These are phyloP conservation scores for Pilophorus perplexus DNA, from an alignment of 2,888 invertebrate species.

Conservation along the genomic window DNA sequence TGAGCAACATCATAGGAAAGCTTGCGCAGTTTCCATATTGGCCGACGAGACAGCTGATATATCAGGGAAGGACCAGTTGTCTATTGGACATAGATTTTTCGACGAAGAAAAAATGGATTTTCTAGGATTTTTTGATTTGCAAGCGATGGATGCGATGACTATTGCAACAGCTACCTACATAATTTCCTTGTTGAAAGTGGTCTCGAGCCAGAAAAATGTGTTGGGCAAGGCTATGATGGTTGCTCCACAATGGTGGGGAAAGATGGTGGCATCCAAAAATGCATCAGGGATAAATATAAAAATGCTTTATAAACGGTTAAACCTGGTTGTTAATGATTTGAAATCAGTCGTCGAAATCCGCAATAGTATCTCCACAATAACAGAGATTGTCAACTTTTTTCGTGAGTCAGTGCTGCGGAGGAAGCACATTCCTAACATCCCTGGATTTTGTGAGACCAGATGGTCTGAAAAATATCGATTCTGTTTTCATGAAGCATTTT, in stretches of 20 bases:
- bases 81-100: constrained; percentile 21
- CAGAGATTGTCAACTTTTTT: constrained; percentile 27
- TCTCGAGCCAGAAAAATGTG: constrained; percentile 38
- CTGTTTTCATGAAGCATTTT: too few species aligned
- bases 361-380: constrained; percentile 13
- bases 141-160: constrained; percentile 2
- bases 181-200: constrained; percentile 9
- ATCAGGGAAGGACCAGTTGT: constrained; percentile 31
- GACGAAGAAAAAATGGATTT: constrained; percentile 22
- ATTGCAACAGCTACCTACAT: constrained; percentile 8
- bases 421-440: constrained; percentile 25
- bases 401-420: constrained; percentile 14
- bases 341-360: constrained; percentile 1
- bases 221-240: constrained; percentile 35
- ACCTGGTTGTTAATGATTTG: constrained; percentile 6
- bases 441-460: constrained; percentile 17
- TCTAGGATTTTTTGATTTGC: too few species aligned
- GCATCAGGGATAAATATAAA: constrained; percentile 5
- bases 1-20: constrained; percentile 4
- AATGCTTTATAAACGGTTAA: too few species aligned
- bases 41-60: too few species aligned
- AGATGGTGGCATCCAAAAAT: constrained; percentile 35
- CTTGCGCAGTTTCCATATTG: not conserved
- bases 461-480: too few species aligned
- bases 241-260: constrained; percentile 33